Evolutionary conservation across 2,113 vertebrate genomes (phyloP), one percentile per base, ranked within the genome.

Genomic region (Theristicus caerulescens): DNA sequence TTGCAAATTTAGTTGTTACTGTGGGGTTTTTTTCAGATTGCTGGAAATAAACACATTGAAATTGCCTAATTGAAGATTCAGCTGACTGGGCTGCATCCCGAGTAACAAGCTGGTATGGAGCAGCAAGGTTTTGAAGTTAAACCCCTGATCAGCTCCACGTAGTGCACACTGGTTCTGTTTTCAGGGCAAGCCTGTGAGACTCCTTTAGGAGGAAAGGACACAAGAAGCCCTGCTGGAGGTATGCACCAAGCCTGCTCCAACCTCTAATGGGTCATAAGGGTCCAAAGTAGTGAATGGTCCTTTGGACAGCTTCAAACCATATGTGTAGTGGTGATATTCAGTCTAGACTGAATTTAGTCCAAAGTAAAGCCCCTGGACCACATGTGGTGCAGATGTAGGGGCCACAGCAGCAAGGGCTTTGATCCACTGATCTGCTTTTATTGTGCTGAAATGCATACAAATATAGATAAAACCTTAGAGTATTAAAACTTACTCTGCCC

Each of bases 381-480:
- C 69, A 31, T 78, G 89, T 84, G 51, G 31, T 74, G 16, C 93
- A 96, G 59, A 81, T 74, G 80, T 40, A 74, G 47, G 22, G 13
- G 18, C 66, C 83, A 72, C 81, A 83, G 21, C 49, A 92, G 9
- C 29, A 59, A 73, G 16, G 26, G n/a, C 32, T 96, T 91, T 91
- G 77, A 91, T 95, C 80, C 69, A 25, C 11, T 52, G n/a, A 18
- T 91, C 72, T 91, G 29, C n/a, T 86, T 81, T 89, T 78, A 89
- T 67, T 88, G 69, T 91, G 57, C n/a, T 91, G 80, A 91, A 94
- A 55, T 86, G 40, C 15, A 36, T 64, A 71, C n/a, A 89, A 96
- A 71, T 71, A 91, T 18, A 73, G 49, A 80, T 86, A 86, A 88
- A 92, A 70, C 29, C 58, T 69, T 44, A 40, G 16, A 62, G 32